Conservation (phyloP, 64 coral and sea anemone species). For the Montipora capricornis region DNA sequence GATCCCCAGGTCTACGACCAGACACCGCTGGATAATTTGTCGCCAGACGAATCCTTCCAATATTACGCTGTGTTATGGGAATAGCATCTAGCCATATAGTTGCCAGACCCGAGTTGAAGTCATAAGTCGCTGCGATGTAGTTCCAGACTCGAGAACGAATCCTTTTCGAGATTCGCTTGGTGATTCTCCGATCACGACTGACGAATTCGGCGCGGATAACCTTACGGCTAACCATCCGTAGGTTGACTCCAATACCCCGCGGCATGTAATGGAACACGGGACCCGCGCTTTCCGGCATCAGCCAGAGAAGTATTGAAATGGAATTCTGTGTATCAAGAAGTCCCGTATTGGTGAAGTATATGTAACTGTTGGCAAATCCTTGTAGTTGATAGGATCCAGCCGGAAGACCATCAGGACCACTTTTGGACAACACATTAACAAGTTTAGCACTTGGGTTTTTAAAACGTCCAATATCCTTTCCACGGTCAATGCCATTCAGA, state of each 20-base stretch:
- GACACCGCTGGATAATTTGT: conserved; percentile 58
- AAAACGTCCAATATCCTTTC: conserved; percentile 80
- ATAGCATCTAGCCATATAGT: conserved; percentile 68
- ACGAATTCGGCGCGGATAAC: conserved; percentile 58
- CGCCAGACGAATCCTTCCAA: conserved; percentile 52
- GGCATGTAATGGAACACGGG: conserved; percentile 79
- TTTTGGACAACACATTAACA: conserved; percentile 47
- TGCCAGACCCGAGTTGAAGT: conserved; percentile 28
- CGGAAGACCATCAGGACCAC: conserved; percentile 78
- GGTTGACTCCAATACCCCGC: conserved; percentile 60
- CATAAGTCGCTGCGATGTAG: conserved; percentile 67
- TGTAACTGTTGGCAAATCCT: conserved; percentile 78
- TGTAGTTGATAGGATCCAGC: conserved; percentile 69
- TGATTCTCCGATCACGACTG: conserved; percentile 10
- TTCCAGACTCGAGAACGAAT: conserved; percentile 62
- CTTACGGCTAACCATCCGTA: conserved; percentile 52
- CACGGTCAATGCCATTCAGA: conserved; percentile 59
- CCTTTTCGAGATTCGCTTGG: conserved; percentile 4
- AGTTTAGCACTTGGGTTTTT: conserved; percentile 74
- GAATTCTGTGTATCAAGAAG: conserved; percentile 76
- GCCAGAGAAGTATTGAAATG: conserved; percentile 76
- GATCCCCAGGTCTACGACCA: conserved; percentile 46
- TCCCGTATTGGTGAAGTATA: conserved; percentile 73
- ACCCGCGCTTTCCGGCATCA: conserved; percentile 76
- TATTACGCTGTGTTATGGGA: conserved; percentile 58